These are phyloP conservation scores for Tyto alba DNA, from an alignment of 2,113 vertebrate genomes.

Conservation along the genomic window DNA sequence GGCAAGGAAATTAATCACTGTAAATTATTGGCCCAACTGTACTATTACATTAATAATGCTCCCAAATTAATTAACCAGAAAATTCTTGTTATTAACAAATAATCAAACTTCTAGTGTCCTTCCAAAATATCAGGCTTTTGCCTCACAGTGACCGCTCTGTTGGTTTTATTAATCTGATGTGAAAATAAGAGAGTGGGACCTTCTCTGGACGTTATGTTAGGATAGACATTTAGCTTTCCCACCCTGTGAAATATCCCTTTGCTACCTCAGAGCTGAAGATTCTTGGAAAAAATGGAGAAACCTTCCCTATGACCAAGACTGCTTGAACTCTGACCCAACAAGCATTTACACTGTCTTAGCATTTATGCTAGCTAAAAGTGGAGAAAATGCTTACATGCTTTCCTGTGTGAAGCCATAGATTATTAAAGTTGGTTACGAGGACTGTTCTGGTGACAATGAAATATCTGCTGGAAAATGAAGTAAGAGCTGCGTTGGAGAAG, in stretches of 20 bases:
- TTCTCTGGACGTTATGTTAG: neutral
- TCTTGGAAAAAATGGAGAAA: neutral
- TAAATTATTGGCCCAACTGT: neutral
- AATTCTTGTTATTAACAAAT: neutral
- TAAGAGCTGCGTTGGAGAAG: neutral
- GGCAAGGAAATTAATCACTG: neutral
- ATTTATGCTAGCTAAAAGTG: neutral
- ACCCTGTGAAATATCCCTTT: neutral
- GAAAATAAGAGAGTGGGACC: neutral
- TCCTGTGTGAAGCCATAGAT: neutral
- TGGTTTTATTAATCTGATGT: neutral
- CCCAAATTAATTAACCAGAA: neutral
- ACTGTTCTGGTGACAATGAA: neutral
- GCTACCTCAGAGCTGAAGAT: neutral
- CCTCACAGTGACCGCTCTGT: neutral
- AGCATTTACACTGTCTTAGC: neutral
- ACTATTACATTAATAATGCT: neutral
- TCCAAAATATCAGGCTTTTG: neutral
- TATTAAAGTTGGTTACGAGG: neutral
- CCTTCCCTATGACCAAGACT: rapidly evolving
- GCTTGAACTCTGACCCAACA: neutral
- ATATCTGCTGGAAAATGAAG: neutral
- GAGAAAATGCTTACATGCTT: neutral
- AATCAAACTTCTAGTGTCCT: neutral
- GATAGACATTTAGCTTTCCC: neutral